Base-by-base conservation (phyloP, 1,140 invertebrate genomes). In the Formica exsecta region DNA sequence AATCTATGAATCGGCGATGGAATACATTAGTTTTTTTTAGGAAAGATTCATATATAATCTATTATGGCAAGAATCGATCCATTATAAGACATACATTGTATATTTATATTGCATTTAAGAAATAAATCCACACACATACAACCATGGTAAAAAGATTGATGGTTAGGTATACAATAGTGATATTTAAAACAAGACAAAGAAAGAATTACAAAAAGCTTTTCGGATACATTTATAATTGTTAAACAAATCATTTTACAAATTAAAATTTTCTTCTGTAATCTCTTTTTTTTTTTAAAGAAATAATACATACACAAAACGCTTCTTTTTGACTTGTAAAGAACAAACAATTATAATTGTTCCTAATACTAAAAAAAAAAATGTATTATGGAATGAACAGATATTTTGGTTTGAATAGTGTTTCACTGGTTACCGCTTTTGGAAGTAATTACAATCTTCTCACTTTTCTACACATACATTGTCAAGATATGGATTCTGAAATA, bases 41-140 rank as follows among this genome's bases (percentile, higher is more conserved):
- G 57, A 22, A 22, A 48, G 54, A 71, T 51, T 89, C 25, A n/a
- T 89, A 44, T 83, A n/a, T 88, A 76, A 68, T 87, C 59, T 22
- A 86, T 84, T 91, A 87, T 92, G 92, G 87, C 92, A 92, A 93
- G 90, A 86, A 77, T 68, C 48, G 85, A 89, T 87, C 81, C 79
- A 89, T 79, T 80, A 59, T 8, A 61, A 88, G 29, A 80, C 19
- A 36, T 87, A 65, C 41, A 57, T 76, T 51, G 44, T 41, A 71
- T 83, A 71, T 83, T 41, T 41, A 38, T 59, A 74, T 73, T 36
- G 25, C n/a, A n/a, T 61, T 61, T 71, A 70, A 44, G 22, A 48
- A 44, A 38, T 73, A 11, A 80, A 41, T 70, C 74, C 25, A 32
- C 3, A 32, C 32, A 32, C 32, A 4, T 1, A 4, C 32, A 44